These are phyloP conservation scores for Apamea monoglypha DNA, from an alignment of 2,888 invertebrate genomes.

Conservation along the genomic window DNA sequence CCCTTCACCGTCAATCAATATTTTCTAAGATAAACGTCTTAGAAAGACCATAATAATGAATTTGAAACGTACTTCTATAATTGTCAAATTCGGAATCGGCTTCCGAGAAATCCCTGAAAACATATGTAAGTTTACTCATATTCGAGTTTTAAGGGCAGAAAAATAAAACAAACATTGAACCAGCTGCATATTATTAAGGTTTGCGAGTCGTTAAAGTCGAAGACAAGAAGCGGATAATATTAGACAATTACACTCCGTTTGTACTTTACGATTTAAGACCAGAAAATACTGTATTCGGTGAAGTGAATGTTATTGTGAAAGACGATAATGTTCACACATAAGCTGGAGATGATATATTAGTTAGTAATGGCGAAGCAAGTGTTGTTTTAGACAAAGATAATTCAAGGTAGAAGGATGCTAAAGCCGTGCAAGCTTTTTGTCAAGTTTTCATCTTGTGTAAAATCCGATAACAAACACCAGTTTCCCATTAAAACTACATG, in stretches of 20 bases:
- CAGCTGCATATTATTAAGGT: conserved; percentile 38
- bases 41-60: not conserved
- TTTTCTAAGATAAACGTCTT: not conserved
- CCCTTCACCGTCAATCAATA: not conserved
- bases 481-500: conserved; percentile 33
- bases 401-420: not conserved
- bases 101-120: not conserved
- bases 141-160: conserved; percentile 4
- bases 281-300: conserved; percentile 6
- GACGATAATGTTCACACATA: conserved; percentile 1
- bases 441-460: not conserved
- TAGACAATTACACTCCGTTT: conserved; percentile 29
- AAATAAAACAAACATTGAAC: conserved; percentile 29
- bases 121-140: not conserved
- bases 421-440: not conserved
- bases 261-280: conserved; percentile 29
- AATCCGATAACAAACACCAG: not conserved
- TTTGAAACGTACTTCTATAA: not conserved
- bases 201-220: conserved; percentile 45
- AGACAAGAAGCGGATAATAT: conserved; percentile 15
- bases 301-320: conserved; percentile 2
- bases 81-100: not conserved
- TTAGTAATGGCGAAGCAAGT: not conserved
- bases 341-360: not conserved
- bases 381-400: not conserved